Evolutionary conservation across 2,113 vertebrate genomes (phyloP), one percentile per base, ranked within the genome.

Genomic region (Symphodus melops): DNA sequence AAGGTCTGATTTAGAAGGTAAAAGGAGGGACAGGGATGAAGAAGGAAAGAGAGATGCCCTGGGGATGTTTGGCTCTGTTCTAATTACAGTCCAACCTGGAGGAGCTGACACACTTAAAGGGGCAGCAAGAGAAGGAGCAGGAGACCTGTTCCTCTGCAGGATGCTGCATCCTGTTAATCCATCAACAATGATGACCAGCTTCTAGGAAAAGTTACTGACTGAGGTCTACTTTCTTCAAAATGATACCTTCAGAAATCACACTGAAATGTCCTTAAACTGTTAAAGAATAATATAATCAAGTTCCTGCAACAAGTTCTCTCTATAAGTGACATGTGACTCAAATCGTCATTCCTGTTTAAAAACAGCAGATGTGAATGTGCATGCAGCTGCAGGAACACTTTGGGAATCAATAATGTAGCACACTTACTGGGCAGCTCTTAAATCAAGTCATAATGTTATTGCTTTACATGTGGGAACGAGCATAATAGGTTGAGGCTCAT

Each of bases 91-190:
- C 77, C 49, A 87, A 86, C 84, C 88, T 89, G 88, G 58, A 89
- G 89, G 92, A 93, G 79, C 90, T 90, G 91, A 92, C 89, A 92
- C 80, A 89, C 79, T 91, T 90, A 39, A 65, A 77, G 57, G 44
- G 57, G 41, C 72, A 63, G 65, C 66, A 75, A 79, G 57, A 69
- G 64, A 67, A 80, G 78, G 70, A 81, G 70, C 72, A 55, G 84
- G 66, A 76, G 77, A 86, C 66, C 25, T n/a, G 49, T 58, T 71
- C 72, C 21, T 76, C 66, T 41, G 41, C 44, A 68, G 16, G 20
- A 62, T 54, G 49, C 52, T 28, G 63, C 52, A 37, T 5, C 48
- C 41, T 75, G 58, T 57, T 74, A 39, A 54, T 62, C 53, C 68
- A 61, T 46, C 7, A 51, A 61, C 57, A 69, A 28, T 21, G 19